Evolutionary conservation across 2,113 vertebrate species (phyloP).

Genomic region (Nipponia nippon): DNA sequence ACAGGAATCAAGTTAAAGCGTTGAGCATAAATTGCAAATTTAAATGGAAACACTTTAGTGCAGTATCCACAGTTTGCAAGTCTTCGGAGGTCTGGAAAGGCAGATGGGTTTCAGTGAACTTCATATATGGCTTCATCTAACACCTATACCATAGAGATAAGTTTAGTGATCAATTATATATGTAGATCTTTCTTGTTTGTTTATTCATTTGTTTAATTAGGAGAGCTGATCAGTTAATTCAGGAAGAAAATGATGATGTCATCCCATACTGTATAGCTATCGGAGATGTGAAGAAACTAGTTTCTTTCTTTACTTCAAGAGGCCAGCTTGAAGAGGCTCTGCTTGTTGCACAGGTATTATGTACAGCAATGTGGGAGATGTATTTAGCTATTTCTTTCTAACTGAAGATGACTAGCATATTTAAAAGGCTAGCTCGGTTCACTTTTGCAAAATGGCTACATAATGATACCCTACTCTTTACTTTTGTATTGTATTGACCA

Average conservation of each 20-base stretch:
- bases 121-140: neutral
- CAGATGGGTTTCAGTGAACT: neutral
- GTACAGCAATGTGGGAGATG: neutral
- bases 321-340: conserved; percentile 93
- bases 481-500: neutral
- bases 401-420: neutral
- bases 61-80: neutral
- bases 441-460: neutral
- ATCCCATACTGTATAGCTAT: conserved; percentile 93
- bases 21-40: neutral
- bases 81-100: neutral
- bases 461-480: neutral
- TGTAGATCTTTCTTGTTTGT: neutral
- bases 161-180: neutral
- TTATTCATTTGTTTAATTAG: conserved; percentile 68
- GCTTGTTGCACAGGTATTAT: conserved; percentile 88
- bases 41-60: neutral
- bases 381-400: neutral
- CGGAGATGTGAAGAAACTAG: conserved; percentile 89
- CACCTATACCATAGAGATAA: neutral
- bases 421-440: neutral
- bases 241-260: conserved; percentile 91
- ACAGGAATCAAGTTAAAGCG: neutral
- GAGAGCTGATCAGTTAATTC: conserved; percentile 94
- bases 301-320: conserved; percentile 88